Evolutionary conservation across 2,888 invertebrate genomes (phyloP), one percentile per base, ranked within the genome.

Genomic region (Yponomeuta evonymella): DNA sequence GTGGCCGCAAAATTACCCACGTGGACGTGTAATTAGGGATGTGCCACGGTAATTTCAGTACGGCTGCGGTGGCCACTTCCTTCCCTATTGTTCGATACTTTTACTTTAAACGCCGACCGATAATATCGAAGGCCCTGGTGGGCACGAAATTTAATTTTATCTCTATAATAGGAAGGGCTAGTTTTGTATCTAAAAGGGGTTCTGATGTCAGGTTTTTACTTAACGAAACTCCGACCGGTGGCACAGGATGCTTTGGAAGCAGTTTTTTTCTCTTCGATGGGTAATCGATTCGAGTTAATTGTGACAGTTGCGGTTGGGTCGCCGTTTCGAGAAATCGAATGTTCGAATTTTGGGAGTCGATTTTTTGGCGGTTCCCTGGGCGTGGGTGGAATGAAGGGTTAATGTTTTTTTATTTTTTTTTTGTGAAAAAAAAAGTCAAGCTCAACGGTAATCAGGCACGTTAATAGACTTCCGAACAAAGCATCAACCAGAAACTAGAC

Each of bases 221-320:
- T 30, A 64, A 23, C 1, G 29, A 29, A 64, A 30, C 29, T 64
- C 3, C 30, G 30, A 2, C 64, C 64, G 64, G 1, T 30, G 30
- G 30, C 65, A 23, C 23, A 29, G 65, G 33, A 30, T 23, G 11
- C 30, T 30, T 65, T 29, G 23, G 12, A 65, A 29, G 30, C 51
- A 12, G 15, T 58, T 58, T 58, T 51, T 58, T 58, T 58, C 51
- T 12, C 5, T 58, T 65, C 30, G 30, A 65, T 23, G 23, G 23
- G 23, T 78, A 91, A 91, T 91, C 91, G 88, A 91, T 90, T 91
- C 85, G 75, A 76, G 85, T 84, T 81, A 5, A 87, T 87, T 76
- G 87, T 88, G 90, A 89, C 90, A 89, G 89, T 85, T 90, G 90
- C 81, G 90, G 90, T 90, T 81, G 80, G 78, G 76, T 76, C 76